Evolutionary conservation across 2,888 invertebrate species (phyloP), one percentile per base, ranked within the genome.

Genomic region (Shargacucullia verbasci): DNA sequence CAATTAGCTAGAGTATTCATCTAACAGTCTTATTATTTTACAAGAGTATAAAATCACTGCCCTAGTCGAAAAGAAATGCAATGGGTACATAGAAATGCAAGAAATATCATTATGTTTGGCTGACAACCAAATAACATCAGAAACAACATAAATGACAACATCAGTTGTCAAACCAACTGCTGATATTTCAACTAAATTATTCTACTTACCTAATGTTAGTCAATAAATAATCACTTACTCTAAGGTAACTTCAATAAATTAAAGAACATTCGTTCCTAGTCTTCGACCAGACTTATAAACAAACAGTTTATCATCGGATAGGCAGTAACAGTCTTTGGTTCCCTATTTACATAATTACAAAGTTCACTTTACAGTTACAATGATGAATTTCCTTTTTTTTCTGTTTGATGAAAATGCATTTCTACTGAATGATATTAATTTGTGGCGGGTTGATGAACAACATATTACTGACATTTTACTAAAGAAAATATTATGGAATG

Each of bases 11-110:
- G 88, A 92, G 90, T 92, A 92, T 92, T 90, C 81, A 87, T 79
- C 91, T 92, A 92, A 92, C 93, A 93, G 93, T 93, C 92, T 93
- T 90, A 90, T 90, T 91, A 88, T 85, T 88, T 91, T 92, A 92
- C 85, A 90, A 89, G 91, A 92, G 91, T 91, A 92, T 89, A 89
- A 89, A 82, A 83, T 86, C 86, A 85, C 86, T 84, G 83, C 82
- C 85, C 80, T 84, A 82, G 79, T 79, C 62, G 79, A 81, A 83
- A 81, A 79, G 81, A 93, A 92, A 93, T 92, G 92, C 92, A 91
- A 86, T 83, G 84, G 86, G 82, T 88, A 87, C 86, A 85, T 70
- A 77, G 79, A 88, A 89, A 89, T 90, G 87, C 87, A 80, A 80
- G 76, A 78, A 77, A 70, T 50, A 64, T 52, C 61, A 25, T 52